Evolutionary conservation across 2,797 vertebrate species (phyloP), one percentile per base, ranked within the genome.

Genomic region (Tamandua tetradactyla): DNA sequence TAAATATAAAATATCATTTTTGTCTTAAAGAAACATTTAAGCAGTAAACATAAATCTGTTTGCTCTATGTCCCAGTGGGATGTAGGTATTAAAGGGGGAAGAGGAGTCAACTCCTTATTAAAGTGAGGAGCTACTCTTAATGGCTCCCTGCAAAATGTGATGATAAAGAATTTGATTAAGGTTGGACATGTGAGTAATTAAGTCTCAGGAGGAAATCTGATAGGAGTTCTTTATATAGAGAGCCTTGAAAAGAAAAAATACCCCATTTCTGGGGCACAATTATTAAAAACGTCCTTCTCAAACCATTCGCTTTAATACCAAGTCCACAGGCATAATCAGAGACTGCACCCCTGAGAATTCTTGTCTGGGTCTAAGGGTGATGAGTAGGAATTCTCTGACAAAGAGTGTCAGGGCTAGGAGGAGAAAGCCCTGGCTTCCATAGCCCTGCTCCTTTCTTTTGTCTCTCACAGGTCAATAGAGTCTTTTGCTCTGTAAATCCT

Each of bases 191-290:
- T 87, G 71, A 76, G 68, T 81, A 92, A 88, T 80, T 92, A 86
- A 94, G 25, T 66, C 40, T 68, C 18, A 94, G 71, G 88, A 89
- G 62, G 78, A 94, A 94, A 91, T 81, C 66, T 87, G 83, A 94
- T 2, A 78, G 42, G 17, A 7, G 15, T 55, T 10, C 20, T 88
- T 71, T 69, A 55, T 3, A 74, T 49, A 87, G 13, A 37, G 35
- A 93, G 35, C 14, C 79, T 80, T 88, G 69, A 88, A 92, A 83
- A 80, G 57, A 94, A 87, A 82, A 74, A 75, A 68, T n/a, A 52
- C 18, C 59, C 22, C 12, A 72, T 10, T 32, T 59, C 32, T 44
- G 22, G 62, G 89, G 30, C 40, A 81, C 47, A 79, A 76, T 71
- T 55, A 74, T 89, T 87, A 92, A 93, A 79, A 87, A 74, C 30